Evolutionary conservation across 2,888 invertebrate genomes (phyloP).

Genomic region (Perizoma flavofasciatum): DNA sequence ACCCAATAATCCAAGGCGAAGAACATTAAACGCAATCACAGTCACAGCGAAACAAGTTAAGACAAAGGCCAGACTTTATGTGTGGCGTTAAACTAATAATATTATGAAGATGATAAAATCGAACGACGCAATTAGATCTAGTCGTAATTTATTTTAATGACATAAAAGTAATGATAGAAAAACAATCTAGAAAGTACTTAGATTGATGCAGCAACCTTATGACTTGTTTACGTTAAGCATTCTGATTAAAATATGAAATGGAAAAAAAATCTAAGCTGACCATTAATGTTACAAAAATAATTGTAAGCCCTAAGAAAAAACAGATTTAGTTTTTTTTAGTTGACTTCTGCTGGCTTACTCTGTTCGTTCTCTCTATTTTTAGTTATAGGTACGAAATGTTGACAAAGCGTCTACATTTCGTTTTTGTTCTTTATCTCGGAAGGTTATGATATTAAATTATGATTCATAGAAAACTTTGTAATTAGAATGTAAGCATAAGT

Average conservation of each 20-base stretch:
- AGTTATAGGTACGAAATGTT: not conserved
- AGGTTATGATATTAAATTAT: too few relatives aligned
- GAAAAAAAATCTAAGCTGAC: constrained; percentile 26
- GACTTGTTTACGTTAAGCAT: too few relatives aligned
- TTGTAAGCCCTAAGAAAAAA: constrained; percentile 14
- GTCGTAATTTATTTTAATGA: constrained; percentile 20
- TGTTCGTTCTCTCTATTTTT: constrained; percentile 17
- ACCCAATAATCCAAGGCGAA: constrained; percentile 39
- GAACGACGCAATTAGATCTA: constrained; percentile 31
- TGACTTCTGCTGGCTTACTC: constrained; percentile 21
- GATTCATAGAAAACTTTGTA: too few relatives aligned
- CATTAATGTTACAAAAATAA: constrained; percentile 3
- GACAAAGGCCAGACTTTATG: constrained; percentile 39
- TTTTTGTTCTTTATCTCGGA: constrained; percentile 1
- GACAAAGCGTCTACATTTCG: not conserved
- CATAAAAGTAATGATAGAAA: constrained; percentile 5
- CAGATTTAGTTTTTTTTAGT: constrained; percentile 17
- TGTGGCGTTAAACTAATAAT: constrained; percentile 22
- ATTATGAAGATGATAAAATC: constrained; percentile 36
- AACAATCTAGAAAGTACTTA: too few relatives aligned
- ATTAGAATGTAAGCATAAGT: too few relatives aligned
- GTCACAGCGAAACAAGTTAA: constrained; percentile 36
- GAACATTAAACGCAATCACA: constrained; percentile 40
- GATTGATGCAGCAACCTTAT: too few relatives aligned
- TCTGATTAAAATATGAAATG: too few relatives aligned